Conservation (phyloP, 2,888 invertebrate species). For the Carcina quercana region DNA sequence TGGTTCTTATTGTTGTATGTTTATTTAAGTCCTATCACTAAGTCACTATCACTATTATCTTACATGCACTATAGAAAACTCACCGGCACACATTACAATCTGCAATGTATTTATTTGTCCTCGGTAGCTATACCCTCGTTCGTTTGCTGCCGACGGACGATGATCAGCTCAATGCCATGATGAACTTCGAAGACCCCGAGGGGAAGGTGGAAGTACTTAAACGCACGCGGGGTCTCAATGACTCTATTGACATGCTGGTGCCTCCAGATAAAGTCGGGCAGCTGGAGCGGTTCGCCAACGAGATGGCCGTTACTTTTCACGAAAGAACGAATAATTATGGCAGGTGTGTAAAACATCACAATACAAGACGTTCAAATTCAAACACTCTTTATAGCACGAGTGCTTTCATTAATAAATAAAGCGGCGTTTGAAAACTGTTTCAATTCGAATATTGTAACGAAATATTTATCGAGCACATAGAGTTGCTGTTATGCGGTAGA, state of each 20-base stretch:
- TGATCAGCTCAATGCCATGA: slow-evolving; percentile 29
- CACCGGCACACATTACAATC: too few relatives aligned
- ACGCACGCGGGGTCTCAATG: slow-evolving; percentile 41
- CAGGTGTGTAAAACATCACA: slow-evolving; percentile 31
- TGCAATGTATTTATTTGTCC: slow-evolving; percentile 8
- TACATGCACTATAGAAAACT: too few relatives aligned
- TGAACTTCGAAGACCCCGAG: slow-evolving; percentile 30
- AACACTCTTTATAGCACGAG: too few relatives aligned
- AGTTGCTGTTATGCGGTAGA: too few relatives aligned
- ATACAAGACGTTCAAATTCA: too few relatives aligned
- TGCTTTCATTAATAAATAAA: too few relatives aligned
- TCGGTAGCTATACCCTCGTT: slow-evolving; percentile 47
- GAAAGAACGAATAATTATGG: slow-evolving; percentile 44
- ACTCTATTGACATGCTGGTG: slow-evolving; percentile 51
- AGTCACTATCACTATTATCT: too few relatives aligned
- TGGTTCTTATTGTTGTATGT: too few relatives aligned
- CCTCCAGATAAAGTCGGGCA: slow-evolving; percentile 27
- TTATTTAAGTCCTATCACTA: too few relatives aligned
- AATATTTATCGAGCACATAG: too few relatives aligned
- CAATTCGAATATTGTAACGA: too few relatives aligned
- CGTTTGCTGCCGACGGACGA: slow-evolving; percentile 33
- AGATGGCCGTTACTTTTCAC: slow-evolving; percentile 27
- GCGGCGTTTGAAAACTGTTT: too few relatives aligned
- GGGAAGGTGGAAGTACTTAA: slow-evolving; percentile 43
- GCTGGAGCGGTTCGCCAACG: slow-evolving; percentile 31